A percentile compares a stretch with the other conserved stretches of the same genome.
Evolutionary conservation across 2,113 vertebrate genomes (phyloP).

Genomic region (pig (Sus scrofa)): T2T-Sscrofa CM000817.6:43854001-43854500

Average conservation of each 20-base stretch:
- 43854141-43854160: constrained; percentile 52
- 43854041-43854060: constrained; percentile 66
- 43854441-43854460: neutral
- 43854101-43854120: constrained; percentile 64
- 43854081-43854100: constrained; percentile 30
- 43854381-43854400: neutral
- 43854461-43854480: neutral
- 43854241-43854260: constrained; percentile 77
- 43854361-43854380: neutral
- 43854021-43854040: neutral
- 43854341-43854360: constrained; percentile 41
- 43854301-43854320: constrained; percentile 14
- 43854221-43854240: constrained; percentile 59
- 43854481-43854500: neutral
- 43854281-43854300: constrained; percentile 61
- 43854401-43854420: neutral
- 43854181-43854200: constrained; percentile 78
- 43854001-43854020: neutral
- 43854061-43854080: neutral
- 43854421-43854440: neutral
- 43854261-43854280: constrained; percentile 79
- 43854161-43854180: constrained; percentile 73
- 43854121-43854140: constrained; percentile 57
- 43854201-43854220: constrained; percentile 61
- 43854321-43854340: constrained; percentile 61